These are phyloP conservation scores for Argopecten irradians DNA, from an alignment of 1,140 invertebrate genomes.

Conservation along the genomic window DNA sequence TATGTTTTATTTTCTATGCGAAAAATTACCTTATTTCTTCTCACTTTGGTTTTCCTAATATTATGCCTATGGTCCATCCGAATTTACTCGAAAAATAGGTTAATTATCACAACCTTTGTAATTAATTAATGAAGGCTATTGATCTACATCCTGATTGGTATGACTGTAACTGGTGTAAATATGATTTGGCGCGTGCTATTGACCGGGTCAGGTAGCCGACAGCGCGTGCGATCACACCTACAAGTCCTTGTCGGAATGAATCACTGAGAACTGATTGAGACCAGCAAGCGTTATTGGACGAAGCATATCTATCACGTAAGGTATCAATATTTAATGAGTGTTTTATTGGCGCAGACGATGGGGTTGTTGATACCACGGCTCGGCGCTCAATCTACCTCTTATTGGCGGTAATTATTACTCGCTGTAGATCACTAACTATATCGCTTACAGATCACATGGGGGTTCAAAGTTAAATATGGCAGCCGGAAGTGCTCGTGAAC, in stretches of 20 bases:
- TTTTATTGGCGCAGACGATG: constrained; percentile 1
- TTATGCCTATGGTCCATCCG: background rate
- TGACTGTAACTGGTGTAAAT: background rate
- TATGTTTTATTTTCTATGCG: too few relatives aligned
- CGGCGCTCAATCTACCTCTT: background rate
- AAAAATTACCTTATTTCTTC: background rate
- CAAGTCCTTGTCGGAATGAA: background rate
- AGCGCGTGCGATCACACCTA: background rate
- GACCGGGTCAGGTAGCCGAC: background rate
- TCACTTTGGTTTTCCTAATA: background rate
- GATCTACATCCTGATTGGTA: background rate
- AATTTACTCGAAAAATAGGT: background rate
- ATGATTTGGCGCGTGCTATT: background rate
- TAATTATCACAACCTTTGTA: background rate
- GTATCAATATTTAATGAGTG: constrained; percentile 2
- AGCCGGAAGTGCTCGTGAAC: background rate
- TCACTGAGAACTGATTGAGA: background rate
- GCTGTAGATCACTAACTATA: background rate
- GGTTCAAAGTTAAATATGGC: background rate
- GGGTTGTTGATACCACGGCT: background rate
- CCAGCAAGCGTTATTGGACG: background rate
- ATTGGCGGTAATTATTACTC: background rate
- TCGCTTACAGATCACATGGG: background rate
- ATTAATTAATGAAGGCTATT: background rate
- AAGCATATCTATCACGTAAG: background rate